Evolutionary conservation across 2,888 invertebrate genomes (phyloP).

Genomic region (Xestia c-nigrum): DNA sequence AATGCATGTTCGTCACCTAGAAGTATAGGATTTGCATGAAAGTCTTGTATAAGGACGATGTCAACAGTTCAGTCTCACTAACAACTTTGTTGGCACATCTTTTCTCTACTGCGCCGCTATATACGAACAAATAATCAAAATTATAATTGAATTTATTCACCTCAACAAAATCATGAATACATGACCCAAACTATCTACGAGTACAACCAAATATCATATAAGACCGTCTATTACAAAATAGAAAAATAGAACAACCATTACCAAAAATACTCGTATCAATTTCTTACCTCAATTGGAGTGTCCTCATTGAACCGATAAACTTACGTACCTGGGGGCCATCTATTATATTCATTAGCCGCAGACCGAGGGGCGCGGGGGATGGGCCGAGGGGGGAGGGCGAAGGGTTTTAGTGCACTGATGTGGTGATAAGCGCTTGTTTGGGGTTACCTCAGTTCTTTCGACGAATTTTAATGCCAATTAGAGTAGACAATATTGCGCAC

Average conservation of each 20-base stretch:
- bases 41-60: not conserved
- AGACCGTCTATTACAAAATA: not conserved
- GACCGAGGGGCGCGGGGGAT: slow-evolving; percentile 66
- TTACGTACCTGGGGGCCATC: slow-evolving; percentile 83
- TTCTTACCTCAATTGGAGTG: slow-evolving; percentile 56
- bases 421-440: slow-evolving; percentile 87
- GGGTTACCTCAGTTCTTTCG: slow-evolving; percentile 86
- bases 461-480: slow-evolving; percentile 88
- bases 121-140: not conserved
- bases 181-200: not conserved
- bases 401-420: slow-evolving; percentile 80
- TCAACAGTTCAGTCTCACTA: not conserved
- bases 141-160: not conserved
- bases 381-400: slow-evolving; percentile 50
- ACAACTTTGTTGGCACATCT: not conserved
- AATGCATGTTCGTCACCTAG: not conserved
- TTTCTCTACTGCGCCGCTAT: not conserved
- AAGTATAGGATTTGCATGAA: not conserved
- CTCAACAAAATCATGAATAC: not conserved
- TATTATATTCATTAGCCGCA: slow-evolving; percentile 83
- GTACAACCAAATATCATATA: not conserved
- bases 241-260: slow-evolving; percentile 11
- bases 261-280: slow-evolving; percentile 50
- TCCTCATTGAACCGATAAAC: slow-evolving; percentile 67
- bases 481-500: slow-evolving; percentile 85